Conservation (phyloP, 2,797 vertebrate species). For the Lacerta bilineata region DNA sequence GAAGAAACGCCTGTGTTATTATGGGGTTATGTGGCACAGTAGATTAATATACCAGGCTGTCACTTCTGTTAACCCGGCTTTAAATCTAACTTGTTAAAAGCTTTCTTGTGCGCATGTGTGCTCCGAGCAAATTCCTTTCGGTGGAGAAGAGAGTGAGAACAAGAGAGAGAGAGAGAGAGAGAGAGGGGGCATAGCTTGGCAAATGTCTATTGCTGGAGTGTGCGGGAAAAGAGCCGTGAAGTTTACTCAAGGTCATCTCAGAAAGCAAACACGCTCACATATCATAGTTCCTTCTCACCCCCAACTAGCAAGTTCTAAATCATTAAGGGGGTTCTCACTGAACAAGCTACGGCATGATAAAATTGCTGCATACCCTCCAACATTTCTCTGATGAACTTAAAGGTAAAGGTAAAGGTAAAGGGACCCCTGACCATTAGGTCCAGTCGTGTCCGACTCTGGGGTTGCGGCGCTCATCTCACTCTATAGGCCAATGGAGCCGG, state of each 20-base stretch:
- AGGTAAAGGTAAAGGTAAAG: no score
- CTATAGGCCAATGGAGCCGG: no score
- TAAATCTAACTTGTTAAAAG: slow-evolving; percentile 29
- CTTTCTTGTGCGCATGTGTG: slow-evolving; percentile 22
- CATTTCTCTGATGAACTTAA: no score
- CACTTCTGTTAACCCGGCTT: slow-evolving; percentile 16
- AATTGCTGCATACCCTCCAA: neutral
- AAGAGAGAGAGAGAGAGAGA: neutral
- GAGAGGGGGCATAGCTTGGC: neutral
- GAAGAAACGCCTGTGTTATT: slow-evolving; percentile 41
- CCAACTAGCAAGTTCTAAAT: slow-evolving; percentile 6
- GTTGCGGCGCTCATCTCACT: no score
- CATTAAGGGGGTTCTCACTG: neutral
- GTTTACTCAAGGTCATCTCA: slow-evolving; percentile 2
- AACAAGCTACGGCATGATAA: neutral
- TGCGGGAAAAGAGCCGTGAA: neutral
- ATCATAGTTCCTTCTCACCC: no score
- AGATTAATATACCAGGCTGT: slow-evolving; percentile 27
- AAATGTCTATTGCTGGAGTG: neutral
- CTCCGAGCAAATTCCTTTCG: slow-evolving; percentile 11
- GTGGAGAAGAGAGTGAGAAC: neutral
- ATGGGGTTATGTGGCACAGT: slow-evolving; percentile 31
- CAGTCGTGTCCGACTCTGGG: no score
- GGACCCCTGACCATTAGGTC: no score
- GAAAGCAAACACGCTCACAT: neutral